These are phyloP conservation scores for Abscondita cerata DNA, from an alignment of 2,888 invertebrate genomes.

Conservation along the genomic window DNA sequence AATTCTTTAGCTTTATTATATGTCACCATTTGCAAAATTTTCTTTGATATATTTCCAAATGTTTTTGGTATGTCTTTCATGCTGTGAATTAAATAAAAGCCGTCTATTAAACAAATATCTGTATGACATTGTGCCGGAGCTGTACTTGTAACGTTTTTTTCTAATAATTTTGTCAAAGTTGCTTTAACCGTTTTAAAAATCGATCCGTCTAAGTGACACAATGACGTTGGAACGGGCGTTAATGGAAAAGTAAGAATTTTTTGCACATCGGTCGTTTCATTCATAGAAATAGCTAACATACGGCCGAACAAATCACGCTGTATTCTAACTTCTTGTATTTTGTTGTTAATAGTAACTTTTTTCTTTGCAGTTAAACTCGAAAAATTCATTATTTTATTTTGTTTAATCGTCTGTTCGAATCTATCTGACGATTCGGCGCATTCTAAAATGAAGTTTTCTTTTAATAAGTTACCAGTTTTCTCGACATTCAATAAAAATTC, in stretches of 20 bases:
- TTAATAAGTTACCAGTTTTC: no score
- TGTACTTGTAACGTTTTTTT: conserved; percentile 37
- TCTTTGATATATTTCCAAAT: conserved; percentile 42
- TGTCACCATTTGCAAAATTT: conserved; percentile 39
- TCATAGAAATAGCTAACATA: conserved; percentile 16
- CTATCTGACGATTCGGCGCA: conserved; percentile 28
- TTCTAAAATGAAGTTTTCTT: conserved; percentile 33
- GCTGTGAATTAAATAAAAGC: no score
- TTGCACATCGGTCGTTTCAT: conserved; percentile 8
- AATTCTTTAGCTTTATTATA: conserved; percentile 29
- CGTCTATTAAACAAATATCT: conserved; percentile 32
- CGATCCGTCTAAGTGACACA: conserved; percentile 38
- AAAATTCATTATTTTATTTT: conserved; percentile 38
- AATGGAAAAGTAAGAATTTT: conserved; percentile 34
- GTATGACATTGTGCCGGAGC: conserved; percentile 34
- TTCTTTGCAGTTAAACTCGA: conserved; percentile 22
- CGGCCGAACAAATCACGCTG: conserved; percentile 8
- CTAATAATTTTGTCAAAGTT: conserved; percentile 35
- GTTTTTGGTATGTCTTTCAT: conserved; percentile 23
- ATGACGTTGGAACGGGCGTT: conserved; percentile 37
- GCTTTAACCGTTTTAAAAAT: conserved; percentile 28
- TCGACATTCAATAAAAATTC: no score
- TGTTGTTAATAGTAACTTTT: conserved; percentile 19
- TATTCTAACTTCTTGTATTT: background rate
- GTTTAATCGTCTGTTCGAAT: conserved; percentile 32